Base-by-base conservation (phyloP, 2,797 vertebrate genomes). In the Antennarius maculatus region DNA sequence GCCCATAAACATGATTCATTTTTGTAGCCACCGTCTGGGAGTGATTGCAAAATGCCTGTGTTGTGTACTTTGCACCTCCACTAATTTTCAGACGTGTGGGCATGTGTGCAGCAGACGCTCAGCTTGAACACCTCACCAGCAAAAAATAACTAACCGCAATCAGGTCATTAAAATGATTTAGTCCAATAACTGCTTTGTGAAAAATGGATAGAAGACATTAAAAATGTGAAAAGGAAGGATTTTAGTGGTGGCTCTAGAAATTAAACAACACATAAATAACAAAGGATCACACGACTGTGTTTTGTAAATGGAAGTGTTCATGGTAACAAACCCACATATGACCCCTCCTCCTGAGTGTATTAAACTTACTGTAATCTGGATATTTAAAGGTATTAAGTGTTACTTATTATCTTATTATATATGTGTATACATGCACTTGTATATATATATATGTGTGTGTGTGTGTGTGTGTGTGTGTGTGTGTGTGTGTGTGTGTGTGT, bases 21-120 rank as follows among this genome's bases (percentile, higher is more conserved):
- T 50, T 51, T 27, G 46, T 13, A 71, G 71, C 12, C 9, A 7
- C 28, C 0, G 15, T 53, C 56, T 72, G 53, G 73, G 66, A 63
- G 76, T 71, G 59, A 74, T 71, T 58, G 53, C 61, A 67, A 68
- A 71, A 71, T 61, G 68, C 37, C 37, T 53, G 51, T 18, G 11
- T 66, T 28, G 49, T 70, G 64, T 49, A 66, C 54, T 31, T 39
- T 55, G 55, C 49, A 67, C 37, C 50, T 61, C 69, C 54, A 4
- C 52, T 55, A 53, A 14, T 47, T 76, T 77, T 37, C 43, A 74
- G 42, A 57, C 9, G 53, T 47, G 72, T 11, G 50, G 61, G 18
- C 61, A 56, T 61, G 55, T 59, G 15, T 61, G 23, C 39, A 34
- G 42, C 7, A 53, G 29, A 46, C 41, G 28, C 34, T 61, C 9